These are phyloP conservation scores for Nomada flava DNA, from an alignment of 2,888 invertebrate species.

Conservation along the genomic window DNA sequence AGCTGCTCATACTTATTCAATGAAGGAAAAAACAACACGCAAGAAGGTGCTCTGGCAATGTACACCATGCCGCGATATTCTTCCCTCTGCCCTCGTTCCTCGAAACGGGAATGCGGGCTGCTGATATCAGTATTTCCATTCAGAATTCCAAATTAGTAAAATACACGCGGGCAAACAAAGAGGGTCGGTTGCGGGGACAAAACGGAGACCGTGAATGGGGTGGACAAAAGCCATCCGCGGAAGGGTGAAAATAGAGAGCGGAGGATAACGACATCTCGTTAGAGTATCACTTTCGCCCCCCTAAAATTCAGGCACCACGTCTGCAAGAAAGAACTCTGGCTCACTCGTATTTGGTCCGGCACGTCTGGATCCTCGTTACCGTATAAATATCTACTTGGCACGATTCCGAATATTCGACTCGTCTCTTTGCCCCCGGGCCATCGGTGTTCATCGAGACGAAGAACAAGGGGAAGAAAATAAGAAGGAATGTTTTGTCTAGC, in stretches of 20 bases:
- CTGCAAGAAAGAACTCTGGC: conserved; percentile 32
- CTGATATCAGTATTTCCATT: conserved; percentile 16
- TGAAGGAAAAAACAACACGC: conserved; percentile 31
- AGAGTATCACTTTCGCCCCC: conserved; percentile 33
- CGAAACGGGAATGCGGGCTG: neutral
- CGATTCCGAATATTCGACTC: conserved; percentile 57
- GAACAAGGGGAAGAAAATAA: conserved; percentile 18
- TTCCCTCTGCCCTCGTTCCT: too few species aligned
- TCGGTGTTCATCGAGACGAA: conserved; percentile 41
- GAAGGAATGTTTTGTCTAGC: conserved; percentile 67
- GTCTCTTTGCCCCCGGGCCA: conserved; percentile 35
- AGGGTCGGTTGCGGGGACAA: neutral
- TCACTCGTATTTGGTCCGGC: conserved; percentile 16
- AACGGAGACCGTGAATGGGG: conserved; percentile 14
- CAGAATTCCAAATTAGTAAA: conserved; percentile 30
- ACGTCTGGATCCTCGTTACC: conserved; percentile 46
- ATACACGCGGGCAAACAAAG: conserved; percentile 12
- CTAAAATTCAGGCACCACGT: conserved; percentile 34
- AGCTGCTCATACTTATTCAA: conserved; percentile 40
- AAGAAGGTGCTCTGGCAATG: conserved; percentile 14
- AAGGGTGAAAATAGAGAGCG: conserved; percentile 37
- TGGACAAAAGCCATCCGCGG: conserved; percentile 22
- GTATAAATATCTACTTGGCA: conserved; percentile 69
- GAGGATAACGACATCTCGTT: conserved; percentile 59
- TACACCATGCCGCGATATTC: neutral